Conservation (phyloP, 1,140 invertebrate species). For the Chionoecetes opilio region DNA sequence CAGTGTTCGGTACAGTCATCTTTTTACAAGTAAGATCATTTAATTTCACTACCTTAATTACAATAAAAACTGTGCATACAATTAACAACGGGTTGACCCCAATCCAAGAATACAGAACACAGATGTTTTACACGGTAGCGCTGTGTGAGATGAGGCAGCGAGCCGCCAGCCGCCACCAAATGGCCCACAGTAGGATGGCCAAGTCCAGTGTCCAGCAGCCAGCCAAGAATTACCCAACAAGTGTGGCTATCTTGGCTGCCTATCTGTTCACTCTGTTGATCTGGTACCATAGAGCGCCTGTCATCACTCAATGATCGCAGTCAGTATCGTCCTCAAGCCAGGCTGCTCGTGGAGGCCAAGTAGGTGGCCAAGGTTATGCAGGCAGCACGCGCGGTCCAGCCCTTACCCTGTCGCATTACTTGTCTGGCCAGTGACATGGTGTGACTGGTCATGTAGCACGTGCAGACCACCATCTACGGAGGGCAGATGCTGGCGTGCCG, state of each 20-base stretch:
- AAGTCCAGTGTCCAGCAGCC: not conserved
- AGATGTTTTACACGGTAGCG: conserved; percentile 66
- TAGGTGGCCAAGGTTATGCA: not conserved
- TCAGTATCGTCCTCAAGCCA: not conserved
- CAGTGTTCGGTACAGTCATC: conserved; percentile 76
- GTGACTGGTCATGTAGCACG: not conserved
- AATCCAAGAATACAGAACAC: conserved; percentile 69
- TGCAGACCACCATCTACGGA: not conserved
- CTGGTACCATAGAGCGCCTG: not conserved
- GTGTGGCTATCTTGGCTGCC: not conserved
- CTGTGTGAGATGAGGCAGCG: conserved; percentile 50
- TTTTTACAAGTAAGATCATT: conserved; percentile 75
- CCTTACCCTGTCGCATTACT: conserved; percentile 65
- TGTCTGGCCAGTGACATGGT: conserved; percentile 44
- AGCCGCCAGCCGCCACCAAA: not conserved
- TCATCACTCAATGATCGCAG: not conserved
- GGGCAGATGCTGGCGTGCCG: not conserved
- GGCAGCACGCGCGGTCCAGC: conserved; percentile 63
- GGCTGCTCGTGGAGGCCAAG: not conserved
- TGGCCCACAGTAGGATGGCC: not conserved
- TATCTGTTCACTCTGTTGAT: not conserved
- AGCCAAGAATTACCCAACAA: not conserved
- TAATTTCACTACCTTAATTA: conserved; percentile 75
- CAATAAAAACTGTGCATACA: conserved; percentile 78
- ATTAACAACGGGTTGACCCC: conserved; percentile 76